Evolutionary conservation across 2,113 vertebrate species (phyloP).

Genomic region (Taxidea taxus): DNA sequence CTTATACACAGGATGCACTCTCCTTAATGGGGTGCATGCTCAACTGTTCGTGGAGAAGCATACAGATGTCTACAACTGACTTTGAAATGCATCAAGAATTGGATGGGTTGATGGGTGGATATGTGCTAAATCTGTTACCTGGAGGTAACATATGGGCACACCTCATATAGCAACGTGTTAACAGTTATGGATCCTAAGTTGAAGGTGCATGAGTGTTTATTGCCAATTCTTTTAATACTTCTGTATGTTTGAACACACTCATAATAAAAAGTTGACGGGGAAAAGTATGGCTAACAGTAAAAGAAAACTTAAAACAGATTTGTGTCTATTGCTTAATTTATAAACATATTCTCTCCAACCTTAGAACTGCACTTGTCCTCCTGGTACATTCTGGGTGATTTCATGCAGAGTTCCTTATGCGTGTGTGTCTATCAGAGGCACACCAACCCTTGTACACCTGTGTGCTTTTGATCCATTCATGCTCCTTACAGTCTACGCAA

Average conservation of each 20-base stretch:
- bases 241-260: not conserved
- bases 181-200: not conserved
- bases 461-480: not conserved
- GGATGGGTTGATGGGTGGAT: not conserved
- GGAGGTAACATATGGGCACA: too few species aligned
- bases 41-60: not conserved
- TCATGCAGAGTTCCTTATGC: not conserved
- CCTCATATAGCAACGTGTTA: not conserved
- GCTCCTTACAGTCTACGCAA: accelerated
- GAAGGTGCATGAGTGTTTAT: not conserved
- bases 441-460: too few species aligned
- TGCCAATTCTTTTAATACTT: not conserved
- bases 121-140: too few species aligned
- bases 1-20: not conserved
- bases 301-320: not conserved
- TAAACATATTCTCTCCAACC: not conserved
- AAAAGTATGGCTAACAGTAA: not conserved
- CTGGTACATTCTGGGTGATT: not conserved
- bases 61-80: not conserved
- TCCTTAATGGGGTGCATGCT: not conserved
- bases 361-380: not conserved
- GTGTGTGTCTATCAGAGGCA: not conserved
- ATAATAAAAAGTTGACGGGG: not conserved
- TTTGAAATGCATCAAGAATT: not conserved
- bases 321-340: not conserved